A percentile compares a stretch with the other conserved stretches of the same genome.
phyloP scores from a whole-genome alignment of 2,113 vertebrate genomes.

The Echinops telfairi region DNA sequence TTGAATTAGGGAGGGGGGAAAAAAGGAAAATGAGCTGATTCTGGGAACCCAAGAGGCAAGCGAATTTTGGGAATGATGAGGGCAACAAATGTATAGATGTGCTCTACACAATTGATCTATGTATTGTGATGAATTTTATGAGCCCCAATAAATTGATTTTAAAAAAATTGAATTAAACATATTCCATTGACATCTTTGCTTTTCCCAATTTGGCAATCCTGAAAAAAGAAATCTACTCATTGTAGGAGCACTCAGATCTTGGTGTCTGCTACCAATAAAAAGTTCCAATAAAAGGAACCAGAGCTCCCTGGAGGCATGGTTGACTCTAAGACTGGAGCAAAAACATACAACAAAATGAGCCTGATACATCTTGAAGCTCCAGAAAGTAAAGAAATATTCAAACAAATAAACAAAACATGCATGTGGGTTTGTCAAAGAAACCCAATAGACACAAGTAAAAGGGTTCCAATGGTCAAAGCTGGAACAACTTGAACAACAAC shows the following conservation, averaged over 20 bases:
- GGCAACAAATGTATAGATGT: too few relatives aligned
- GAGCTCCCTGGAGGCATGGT: background rate
- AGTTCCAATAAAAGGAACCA: background rate
- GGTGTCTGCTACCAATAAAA: background rate
- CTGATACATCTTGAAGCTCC: background rate
- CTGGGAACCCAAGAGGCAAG: too few relatives aligned
- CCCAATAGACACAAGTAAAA: background rate
- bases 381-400: background rate
- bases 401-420: background rate
- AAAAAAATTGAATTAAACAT: too few relatives aligned
- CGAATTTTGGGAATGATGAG: too few relatives aligned
- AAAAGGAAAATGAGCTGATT: too few relatives aligned
- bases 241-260: background rate
- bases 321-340: background rate
- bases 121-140: too few relatives aligned
- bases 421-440: background rate
- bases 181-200: background rate
- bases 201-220: background rate
- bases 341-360: slow-evolving; percentile 2
- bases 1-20: too few relatives aligned
- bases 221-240: slow-evolving; percentile 31
- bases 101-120: too few relatives aligned
- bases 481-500: slow-evolving; percentile 30
- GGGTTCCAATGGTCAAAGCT: background rate
- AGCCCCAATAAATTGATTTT: too few relatives aligned